Evolutionary conservation across 2,888 invertebrate genomes (phyloP).

Genomic region (Dendrolimus houi): DNA sequence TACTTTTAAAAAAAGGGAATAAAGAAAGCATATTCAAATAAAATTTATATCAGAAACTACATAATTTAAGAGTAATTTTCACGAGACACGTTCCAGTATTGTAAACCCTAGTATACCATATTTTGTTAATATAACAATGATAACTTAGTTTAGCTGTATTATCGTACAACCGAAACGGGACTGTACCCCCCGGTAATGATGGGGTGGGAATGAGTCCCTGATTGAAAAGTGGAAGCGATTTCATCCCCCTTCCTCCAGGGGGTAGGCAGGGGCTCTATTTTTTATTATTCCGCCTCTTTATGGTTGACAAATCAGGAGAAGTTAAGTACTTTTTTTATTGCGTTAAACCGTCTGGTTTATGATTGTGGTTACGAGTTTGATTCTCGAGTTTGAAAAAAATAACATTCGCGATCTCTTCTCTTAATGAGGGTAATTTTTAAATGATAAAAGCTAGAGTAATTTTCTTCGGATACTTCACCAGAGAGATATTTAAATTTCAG

Average conservation of each 20-base stretch:
- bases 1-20: too few species aligned
- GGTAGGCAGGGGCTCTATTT: conserved; percentile 3
- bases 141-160: too few species aligned
- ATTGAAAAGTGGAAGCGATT: conserved; percentile 28
- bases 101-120: too few species aligned
- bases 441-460: too few species aligned
- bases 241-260: conserved; percentile 13
- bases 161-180: conserved; percentile 8
- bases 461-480: too few species aligned
- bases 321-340: not conserved
- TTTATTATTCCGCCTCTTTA: not conserved
- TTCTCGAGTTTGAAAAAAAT: not conserved
- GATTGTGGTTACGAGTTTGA: not conserved
- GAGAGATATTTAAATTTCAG: too few species aligned
- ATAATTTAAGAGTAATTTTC: too few species aligned
- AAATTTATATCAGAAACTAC: too few species aligned
- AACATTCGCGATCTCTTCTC: not conserved
- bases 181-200: conserved; percentile 20
- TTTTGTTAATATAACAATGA: too few species aligned
- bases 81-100: too few species aligned
- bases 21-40: too few species aligned
- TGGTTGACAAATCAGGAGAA: not conserved
- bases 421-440: not conserved
- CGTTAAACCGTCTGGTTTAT: not conserved
- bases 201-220: conserved; percentile 25